Conservation (phyloP, 2,797 vertebrate genomes). For the Lemur catta region DNA sequence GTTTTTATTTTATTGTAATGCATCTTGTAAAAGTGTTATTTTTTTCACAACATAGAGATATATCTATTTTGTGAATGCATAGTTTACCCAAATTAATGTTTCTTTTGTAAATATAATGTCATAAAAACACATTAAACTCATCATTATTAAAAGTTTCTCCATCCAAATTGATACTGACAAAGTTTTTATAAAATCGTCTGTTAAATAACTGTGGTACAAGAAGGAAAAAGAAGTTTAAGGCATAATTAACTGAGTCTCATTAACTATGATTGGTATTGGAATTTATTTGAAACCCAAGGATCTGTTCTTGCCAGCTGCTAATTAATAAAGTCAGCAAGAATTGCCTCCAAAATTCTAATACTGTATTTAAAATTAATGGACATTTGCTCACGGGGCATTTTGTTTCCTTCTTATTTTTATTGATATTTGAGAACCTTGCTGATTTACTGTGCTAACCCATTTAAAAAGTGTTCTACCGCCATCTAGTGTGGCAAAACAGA, state of each 20-base stretch:
- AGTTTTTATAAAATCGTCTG: not conserved
- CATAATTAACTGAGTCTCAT: not conserved
- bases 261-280: not conserved
- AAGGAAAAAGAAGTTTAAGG: not conserved
- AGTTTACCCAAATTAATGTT: not conserved
- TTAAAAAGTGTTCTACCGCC: constrained; percentile 66
- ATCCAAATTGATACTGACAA: not conserved
- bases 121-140: not conserved
- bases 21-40: not conserved
- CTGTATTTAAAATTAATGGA: rapidly evolving
- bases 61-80: not conserved
- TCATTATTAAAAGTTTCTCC: not conserved
- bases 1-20: not conserved
- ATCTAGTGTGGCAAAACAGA: constrained; percentile 76
- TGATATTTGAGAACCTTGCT: not conserved
- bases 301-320: not conserved
- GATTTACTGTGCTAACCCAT: not conserved
- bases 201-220: not conserved
- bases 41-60: not conserved
- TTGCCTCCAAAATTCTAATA: not conserved
- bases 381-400: not conserved
- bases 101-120: not conserved
- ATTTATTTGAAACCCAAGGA: not conserved
- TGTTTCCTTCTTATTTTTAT: not conserved
- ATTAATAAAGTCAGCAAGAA: not conserved